Conservation (phyloP, 2,113 vertebrate genomes). For the Scopus umbretta region DNA sequence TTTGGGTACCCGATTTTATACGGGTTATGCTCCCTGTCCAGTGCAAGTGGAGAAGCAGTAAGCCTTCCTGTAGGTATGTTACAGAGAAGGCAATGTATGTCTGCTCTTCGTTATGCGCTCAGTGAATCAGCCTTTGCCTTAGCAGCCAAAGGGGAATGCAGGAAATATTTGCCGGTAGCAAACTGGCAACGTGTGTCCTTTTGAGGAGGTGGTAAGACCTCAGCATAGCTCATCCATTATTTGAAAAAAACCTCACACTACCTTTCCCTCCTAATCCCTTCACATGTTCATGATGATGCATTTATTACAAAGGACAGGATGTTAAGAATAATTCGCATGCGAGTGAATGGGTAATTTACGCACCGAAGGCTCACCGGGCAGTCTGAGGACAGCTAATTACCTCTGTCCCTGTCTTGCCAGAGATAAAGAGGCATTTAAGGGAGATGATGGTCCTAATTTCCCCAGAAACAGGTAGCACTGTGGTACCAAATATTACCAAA, state of each 20-base stretch:
- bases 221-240: background rate
- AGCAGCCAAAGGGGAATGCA: background rate
- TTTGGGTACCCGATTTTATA: background rate
- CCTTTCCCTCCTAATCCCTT: background rate
- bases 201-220: background rate
- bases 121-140: background rate
- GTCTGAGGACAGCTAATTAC: background rate
- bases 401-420: background rate
- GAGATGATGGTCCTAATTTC: background rate
- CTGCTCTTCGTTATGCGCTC: background rate
- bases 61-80: background rate
- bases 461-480: background rate
- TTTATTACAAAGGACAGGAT: background rate
- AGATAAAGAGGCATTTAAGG: background rate
- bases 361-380: accelerated
- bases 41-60: background rate
- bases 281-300: background rate
- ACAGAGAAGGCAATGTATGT: background rate
- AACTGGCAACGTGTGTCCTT: background rate
- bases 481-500: background rate
- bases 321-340: background rate
- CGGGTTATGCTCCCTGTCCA: background rate
- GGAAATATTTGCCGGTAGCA: accelerated
- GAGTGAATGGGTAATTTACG: background rate
- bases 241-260: background rate